A percentile compares a stretch with the other conserved stretches of the same genome.
phyloP scores from a whole-genome alignment of 2,888 invertebrate genomes.

The Belgica antarctica region DNA sequence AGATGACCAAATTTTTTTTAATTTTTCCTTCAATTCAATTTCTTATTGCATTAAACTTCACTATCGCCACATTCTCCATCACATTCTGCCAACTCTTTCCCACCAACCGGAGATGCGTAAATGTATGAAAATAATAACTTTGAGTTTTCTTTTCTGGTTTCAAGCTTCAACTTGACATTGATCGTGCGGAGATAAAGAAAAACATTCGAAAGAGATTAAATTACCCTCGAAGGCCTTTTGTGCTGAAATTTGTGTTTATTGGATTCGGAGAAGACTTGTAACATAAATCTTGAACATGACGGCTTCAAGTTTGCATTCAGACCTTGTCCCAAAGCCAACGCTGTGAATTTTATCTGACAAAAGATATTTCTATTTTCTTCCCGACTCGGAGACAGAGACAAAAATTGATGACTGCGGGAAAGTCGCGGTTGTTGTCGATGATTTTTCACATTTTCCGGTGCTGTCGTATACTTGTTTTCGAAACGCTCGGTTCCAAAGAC shows the following conservation, averaged over 20 bases:
- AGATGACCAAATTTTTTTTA: too few species aligned
- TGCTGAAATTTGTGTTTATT: constrained; percentile 3
- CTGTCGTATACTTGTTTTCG: not conserved
- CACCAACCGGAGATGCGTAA: constrained; percentile 1
- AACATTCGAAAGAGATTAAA: constrained; percentile 1
- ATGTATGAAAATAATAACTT: constrained; percentile 20
- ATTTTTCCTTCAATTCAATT: too few species aligned
- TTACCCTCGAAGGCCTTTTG: not conserved
- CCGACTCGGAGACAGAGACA: not conserved
- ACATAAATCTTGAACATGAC: too few species aligned
- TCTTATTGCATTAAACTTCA: too few species aligned
- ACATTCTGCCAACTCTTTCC: too few species aligned
- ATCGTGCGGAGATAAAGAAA: not conserved
- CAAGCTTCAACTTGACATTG: constrained; percentile 34
- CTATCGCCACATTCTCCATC: too few species aligned
- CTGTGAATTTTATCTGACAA: too few species aligned
- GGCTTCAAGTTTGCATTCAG: too few species aligned
- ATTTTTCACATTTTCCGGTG: not conserved
- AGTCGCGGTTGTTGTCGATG: not conserved
- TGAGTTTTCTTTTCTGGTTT: not conserved
- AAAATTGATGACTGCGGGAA: not conserved
- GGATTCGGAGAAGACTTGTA: not conserved
- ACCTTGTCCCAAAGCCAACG: not conserved
- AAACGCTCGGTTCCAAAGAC: not conserved
- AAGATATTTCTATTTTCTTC: constrained; percentile 11